Percentiles rank a stretch among this genome's conserved stretches.
phyloP scores from a whole-genome alignment of 1,140 invertebrate species.

The Drosophila chauvacae region DNA sequence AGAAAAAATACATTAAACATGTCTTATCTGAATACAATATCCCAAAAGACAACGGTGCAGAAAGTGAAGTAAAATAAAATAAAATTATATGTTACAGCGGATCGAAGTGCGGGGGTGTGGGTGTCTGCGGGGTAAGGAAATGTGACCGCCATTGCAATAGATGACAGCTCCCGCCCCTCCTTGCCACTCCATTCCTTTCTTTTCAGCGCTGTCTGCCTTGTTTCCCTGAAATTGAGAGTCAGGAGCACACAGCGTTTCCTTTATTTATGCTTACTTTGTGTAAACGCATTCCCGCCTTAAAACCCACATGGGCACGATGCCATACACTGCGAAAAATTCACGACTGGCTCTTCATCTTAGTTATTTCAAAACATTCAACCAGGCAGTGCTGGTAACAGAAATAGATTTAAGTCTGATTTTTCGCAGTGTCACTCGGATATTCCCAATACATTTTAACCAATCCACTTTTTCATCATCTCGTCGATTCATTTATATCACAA shows the following conservation, averaged over 20 bases:
- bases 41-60: conserved; percentile 82
- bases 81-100: conserved; percentile 74
- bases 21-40: conserved; percentile 83
- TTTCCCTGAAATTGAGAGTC: conserved; percentile 49
- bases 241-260: conserved; percentile 61
- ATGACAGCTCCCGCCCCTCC: conserved; percentile 26
- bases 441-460: conserved; percentile 83
- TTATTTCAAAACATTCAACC: not conserved
- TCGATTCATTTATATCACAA: conserved; percentile 84
- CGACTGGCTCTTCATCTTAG: not conserved
- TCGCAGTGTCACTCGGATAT: conserved; percentile 38
- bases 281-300: conserved; percentile 68
- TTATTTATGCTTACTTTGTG: conserved; percentile 83
- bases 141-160: conserved; percentile 70
- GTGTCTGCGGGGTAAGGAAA: conserved; percentile 39
- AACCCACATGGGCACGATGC: conserved; percentile 35
- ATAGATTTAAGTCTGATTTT: not conserved
- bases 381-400: not conserved
- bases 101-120: conserved; percentile 56
- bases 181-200: not conserved
- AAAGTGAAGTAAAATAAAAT: conserved; percentile 81
- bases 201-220: conserved; percentile 42
- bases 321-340: not conserved
- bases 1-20: conserved; percentile 83
- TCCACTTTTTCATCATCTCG: conserved; percentile 83